Evolutionary conservation across 2,888 invertebrate species (phyloP).

Genomic region (Meiosimyza platycephala): DNA sequence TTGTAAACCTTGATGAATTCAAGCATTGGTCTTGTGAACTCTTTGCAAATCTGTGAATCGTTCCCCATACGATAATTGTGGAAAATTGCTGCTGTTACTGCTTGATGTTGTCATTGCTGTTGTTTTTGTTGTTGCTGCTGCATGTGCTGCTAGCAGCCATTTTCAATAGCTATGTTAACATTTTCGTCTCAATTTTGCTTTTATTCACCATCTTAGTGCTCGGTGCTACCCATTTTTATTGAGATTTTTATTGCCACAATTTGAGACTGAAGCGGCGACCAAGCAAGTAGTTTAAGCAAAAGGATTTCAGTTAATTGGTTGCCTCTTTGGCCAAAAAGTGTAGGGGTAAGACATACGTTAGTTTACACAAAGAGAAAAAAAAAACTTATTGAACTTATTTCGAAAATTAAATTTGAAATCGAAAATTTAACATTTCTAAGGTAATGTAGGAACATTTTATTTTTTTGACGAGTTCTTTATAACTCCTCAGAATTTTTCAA

Average conservation of each 20-base stretch:
- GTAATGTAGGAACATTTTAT: too few relatives aligned
- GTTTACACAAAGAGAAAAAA: too few relatives aligned
- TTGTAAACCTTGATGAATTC: background rate
- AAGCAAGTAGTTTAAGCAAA: background rate
- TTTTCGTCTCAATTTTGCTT: constrained; percentile 40
- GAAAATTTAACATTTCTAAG: too few relatives aligned
- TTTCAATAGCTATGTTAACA: constrained; percentile 14
- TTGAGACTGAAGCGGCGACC: background rate
- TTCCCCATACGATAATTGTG: constrained; percentile 57
- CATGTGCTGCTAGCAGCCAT: background rate
- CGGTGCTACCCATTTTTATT: constrained; percentile 65
- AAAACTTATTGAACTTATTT: too few relatives aligned
- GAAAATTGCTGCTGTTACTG: constrained; percentile 52
- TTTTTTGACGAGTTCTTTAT: too few relatives aligned
- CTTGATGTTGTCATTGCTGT: background rate
- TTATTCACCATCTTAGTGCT: constrained; percentile 41
- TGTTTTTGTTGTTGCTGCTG: constrained; percentile 30
- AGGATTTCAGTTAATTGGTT: constrained; percentile 8
- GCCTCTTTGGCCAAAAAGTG: background rate
- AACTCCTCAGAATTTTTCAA: too few relatives aligned
- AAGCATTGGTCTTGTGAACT: background rate
- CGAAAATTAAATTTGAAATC: too few relatives aligned
- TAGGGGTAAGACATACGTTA: too few relatives aligned
- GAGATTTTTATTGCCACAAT: constrained; percentile 22
- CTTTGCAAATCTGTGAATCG: constrained; percentile 28